Conservation (phyloP, 2,113 vertebrate genomes). For the Piaya cayana region DNA sequence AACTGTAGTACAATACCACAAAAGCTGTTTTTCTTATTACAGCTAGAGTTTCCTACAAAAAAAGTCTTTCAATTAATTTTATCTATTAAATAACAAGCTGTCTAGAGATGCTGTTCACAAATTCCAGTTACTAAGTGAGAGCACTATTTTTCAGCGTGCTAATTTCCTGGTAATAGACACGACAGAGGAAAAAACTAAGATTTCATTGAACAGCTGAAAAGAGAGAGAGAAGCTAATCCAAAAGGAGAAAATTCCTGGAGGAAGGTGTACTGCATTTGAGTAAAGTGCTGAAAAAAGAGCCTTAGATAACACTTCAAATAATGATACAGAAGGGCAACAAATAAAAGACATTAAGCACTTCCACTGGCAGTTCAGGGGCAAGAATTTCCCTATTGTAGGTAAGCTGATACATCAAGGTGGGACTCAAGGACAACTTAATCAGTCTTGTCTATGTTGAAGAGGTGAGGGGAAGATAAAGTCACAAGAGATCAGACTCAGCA, state of each 20-base stretch:
- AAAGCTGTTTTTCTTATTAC: background rate
- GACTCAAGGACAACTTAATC: slow-evolving; percentile 56
- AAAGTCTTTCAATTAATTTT: background rate
- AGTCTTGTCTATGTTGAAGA: slow-evolving; percentile 5
- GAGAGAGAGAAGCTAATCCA: background rate
- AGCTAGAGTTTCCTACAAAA: background rate
- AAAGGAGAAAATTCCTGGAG: background rate
- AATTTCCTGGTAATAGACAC: background rate
- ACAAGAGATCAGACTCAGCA: background rate
- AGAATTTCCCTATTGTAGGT: background rate
- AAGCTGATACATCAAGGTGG: background rate
- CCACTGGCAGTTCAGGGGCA: background rate
- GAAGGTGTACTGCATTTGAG: background rate
- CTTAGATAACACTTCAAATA: background rate
- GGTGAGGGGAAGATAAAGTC: background rate
- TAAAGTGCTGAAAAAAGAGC: background rate
- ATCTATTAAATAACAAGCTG: background rate
- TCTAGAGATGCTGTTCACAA: background rate
- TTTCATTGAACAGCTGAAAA: background rate
- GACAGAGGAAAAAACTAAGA: background rate
- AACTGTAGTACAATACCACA: background rate
- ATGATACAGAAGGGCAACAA: background rate
- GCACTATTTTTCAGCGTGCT: background rate
- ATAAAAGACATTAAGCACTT: background rate
- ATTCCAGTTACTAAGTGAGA: background rate